Evolutionary conservation across 1,140 invertebrate species (phyloP).

Genomic region (Papilio machaon): DNA sequence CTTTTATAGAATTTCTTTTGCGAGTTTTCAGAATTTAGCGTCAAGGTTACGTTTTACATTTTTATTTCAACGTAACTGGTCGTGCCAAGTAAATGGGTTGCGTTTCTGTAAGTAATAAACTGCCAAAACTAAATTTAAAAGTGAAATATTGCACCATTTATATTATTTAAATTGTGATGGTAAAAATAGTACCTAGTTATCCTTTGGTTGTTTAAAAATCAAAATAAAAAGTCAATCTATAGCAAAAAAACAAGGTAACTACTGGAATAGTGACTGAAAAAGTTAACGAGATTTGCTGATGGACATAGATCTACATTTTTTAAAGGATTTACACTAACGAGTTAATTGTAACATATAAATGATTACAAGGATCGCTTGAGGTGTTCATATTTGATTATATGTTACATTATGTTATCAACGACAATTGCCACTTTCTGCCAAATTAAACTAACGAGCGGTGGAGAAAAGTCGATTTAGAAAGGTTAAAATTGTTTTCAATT

Average conservation of each 20-base stretch:
- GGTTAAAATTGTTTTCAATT: neutral
- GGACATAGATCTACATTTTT: too few species aligned
- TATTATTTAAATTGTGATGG: neutral
- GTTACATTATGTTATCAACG: too few species aligned
- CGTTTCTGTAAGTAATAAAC: neutral
- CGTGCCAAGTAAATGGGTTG: neutral
- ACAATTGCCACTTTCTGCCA: neutral
- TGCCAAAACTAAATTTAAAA: neutral
- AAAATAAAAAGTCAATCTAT: neutral
- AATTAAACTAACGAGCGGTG: neutral
- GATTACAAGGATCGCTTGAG: too few species aligned
- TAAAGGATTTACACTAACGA: too few species aligned
- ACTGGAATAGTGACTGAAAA: neutral
- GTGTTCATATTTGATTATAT: too few species aligned
- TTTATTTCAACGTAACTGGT: conserved; percentile 12
- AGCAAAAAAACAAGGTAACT: neutral
- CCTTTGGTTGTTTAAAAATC: neutral
- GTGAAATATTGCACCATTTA: neutral
- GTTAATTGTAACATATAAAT: too few species aligned
- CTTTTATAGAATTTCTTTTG: neutral
- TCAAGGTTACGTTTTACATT: neutral
- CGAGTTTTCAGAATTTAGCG: neutral
- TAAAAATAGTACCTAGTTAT: neutral
- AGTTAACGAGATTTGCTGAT: too few species aligned
- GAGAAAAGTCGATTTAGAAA: neutral